A percentile compares a stretch with the other conserved stretches of the same genome.
Evolutionary conservation across 1,140 invertebrate genomes (phyloP).

Genomic region (Calliopsis andreniformis): DNA sequence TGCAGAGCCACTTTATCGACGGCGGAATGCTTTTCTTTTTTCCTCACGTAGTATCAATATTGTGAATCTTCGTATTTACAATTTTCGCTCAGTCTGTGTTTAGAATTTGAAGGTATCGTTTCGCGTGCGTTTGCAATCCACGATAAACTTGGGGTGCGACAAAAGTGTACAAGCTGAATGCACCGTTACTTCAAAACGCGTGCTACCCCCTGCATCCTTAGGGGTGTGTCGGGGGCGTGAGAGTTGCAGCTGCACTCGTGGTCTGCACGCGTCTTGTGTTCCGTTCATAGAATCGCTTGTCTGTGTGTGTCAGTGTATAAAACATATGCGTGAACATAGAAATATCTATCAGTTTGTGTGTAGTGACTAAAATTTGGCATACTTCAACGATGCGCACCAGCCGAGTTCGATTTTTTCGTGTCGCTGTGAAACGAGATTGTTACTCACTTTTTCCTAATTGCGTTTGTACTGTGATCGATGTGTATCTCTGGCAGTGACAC

Average conservation of each 20-base stretch:
- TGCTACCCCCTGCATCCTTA: constrained; percentile 62
- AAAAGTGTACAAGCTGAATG: constrained; percentile 20
- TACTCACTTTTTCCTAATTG: not conserved
- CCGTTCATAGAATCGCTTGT: constrained; percentile 4
- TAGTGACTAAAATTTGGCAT: not conserved
- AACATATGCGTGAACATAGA: not conserved
- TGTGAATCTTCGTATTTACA: no score
- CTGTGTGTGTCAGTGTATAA: constrained; percentile 4
- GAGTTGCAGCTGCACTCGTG: constrained; percentile 68
- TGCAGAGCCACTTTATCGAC: no score
- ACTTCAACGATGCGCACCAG: no score
- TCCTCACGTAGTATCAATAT: no score
- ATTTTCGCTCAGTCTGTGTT: not conserved
- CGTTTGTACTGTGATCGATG: not conserved
- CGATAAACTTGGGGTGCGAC: not conserved
- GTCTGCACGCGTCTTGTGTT: constrained; percentile 68
- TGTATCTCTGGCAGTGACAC: constrained; percentile 16
- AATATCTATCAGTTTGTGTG: not conserved
- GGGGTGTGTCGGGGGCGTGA: constrained; percentile 77
- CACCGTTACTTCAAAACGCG: constrained; percentile 61
- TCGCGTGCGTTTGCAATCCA: not conserved
- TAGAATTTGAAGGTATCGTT: not conserved
- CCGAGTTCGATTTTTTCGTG: no score
- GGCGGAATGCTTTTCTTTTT: no score
- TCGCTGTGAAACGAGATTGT: not conserved